phyloP scores from a whole-genome alignment of 2,888 invertebrate species.

The Spodoptera picta region DNA sequence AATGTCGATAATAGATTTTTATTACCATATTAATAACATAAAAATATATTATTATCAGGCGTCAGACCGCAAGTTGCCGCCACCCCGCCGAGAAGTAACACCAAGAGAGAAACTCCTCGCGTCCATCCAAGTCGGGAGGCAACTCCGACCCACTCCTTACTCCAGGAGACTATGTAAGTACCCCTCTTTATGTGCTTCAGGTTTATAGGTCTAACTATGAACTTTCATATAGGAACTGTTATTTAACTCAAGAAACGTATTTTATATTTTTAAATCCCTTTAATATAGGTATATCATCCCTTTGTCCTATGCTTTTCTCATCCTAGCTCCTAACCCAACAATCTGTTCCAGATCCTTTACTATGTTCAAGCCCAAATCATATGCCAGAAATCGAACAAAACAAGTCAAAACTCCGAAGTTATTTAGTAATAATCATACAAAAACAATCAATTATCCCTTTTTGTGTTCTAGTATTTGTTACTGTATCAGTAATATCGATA shows the following conservation, averaged over 20 bases:
- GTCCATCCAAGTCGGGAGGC: conserved; percentile 93
- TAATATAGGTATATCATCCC: too few relatives aligned
- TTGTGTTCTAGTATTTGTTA: too few relatives aligned
- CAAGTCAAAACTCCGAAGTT: not conserved
- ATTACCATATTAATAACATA: too few relatives aligned
- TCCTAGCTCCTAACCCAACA: conserved; percentile 22
- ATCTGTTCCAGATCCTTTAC: conserved; percentile 47
- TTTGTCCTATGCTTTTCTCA: not conserved
- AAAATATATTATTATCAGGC: conserved; percentile 84
- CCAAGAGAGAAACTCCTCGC: conserved; percentile 95
- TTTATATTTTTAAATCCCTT: too few relatives aligned
- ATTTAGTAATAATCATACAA: not conserved
- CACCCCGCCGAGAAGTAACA: conserved; percentile 91
- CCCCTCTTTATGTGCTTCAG: too few relatives aligned
- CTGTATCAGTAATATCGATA: too few relatives aligned
- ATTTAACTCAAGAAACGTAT: too few relatives aligned
- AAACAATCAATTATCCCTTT: too few relatives aligned
- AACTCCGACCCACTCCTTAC: conserved; percentile 90
- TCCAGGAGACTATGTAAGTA: conserved; percentile 88
- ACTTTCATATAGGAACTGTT: too few relatives aligned
- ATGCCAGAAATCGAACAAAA: conserved; percentile 16
- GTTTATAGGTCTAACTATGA: too few relatives aligned
- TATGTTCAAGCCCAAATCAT: conserved; percentile 8
- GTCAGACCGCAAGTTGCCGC: conserved; percentile 94
- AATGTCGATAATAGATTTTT: too few relatives aligned